Percentiles rank a stretch among this genome's conserved stretches.
These are phyloP conservation scores for Deroplatys truncata DNA, from an alignment of 2,888 invertebrate species.

Conservation along the genomic window DNA sequence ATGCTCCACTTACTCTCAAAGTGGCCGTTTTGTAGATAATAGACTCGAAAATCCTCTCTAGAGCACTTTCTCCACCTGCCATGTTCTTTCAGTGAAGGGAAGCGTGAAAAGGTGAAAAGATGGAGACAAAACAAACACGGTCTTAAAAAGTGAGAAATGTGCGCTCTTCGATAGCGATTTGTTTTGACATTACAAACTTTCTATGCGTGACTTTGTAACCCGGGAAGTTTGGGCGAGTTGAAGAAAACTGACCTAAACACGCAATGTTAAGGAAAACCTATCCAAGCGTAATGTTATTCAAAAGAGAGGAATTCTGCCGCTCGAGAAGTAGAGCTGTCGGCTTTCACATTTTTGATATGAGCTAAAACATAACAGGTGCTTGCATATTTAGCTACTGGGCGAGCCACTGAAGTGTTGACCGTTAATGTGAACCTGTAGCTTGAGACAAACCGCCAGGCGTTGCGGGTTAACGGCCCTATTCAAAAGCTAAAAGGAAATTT, in stretches of 20 bases:
- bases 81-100: neutral
- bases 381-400: no score
- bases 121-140: neutral
- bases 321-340: neutral
- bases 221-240: neutral
- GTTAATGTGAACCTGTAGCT: no score
- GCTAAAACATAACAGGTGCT: neutral
- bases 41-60: neutral
- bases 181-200: neutral
- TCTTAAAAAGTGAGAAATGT: neutral
- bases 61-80: neutral
- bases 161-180: neutral
- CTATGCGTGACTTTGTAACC: neutral
- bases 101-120: neutral
- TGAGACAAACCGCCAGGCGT: no score
- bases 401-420: no score
- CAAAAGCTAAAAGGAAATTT: no score
- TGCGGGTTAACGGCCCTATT: no score
- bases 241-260: neutral
- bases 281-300: neutral
- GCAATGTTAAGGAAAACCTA: neutral
- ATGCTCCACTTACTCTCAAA: neutral
- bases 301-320: neutral
- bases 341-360: neutral
- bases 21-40: neutral